phyloP scores from a whole-genome alignment of 2,888 invertebrate genomes.

The Tenthredo amoena region DNA sequence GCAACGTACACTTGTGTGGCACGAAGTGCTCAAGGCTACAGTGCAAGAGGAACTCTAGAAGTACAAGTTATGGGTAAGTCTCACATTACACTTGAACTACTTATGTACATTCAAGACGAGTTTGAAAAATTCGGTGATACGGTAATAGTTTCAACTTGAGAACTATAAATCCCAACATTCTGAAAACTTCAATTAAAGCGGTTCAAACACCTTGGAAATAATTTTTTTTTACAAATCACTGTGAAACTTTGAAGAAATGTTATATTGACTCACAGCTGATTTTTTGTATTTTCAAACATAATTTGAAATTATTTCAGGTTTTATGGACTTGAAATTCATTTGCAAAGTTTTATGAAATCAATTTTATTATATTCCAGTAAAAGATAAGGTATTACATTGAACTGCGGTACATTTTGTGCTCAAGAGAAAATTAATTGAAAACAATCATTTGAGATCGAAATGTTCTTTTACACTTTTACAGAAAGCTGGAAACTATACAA shows the following conservation, averaged over 20 bases:
- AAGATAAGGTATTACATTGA: background rate
- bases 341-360: background rate
- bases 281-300: background rate
- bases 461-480: conserved; percentile 3
- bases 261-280: no score
- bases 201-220: no score
- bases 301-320: background rate
- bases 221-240: no score
- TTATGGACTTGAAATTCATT: background rate
- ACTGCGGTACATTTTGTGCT: background rate
- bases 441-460: background rate
- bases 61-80: conserved; percentile 98
- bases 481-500: background rate
- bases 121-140: background rate
- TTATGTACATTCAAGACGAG: background rate
- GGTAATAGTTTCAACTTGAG: background rate
- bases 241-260: no score
- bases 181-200: no score
- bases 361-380: background rate
- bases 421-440: background rate
- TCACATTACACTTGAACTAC: conserved; percentile 9
- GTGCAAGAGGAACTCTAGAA: conserved; percentile 92
- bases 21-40: conserved; percentile 94
- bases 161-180: background rate
- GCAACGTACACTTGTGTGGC: conserved; percentile 97